These are phyloP conservation scores for Celastrina argiolus DNA, from an alignment of 2,888 invertebrate species.

Conservation along the genomic window DNA sequence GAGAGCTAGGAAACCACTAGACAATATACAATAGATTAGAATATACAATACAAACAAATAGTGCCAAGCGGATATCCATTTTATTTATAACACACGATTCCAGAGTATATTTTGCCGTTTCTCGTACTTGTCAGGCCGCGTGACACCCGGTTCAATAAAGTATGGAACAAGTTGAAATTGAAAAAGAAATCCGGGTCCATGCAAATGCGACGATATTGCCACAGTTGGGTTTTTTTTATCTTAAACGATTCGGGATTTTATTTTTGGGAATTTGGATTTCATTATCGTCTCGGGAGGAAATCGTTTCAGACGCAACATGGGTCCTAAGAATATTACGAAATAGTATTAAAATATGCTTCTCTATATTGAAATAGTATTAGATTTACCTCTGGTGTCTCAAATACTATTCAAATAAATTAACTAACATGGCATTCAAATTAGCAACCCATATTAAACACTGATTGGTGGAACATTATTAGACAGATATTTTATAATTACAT, in stretches of 20 bases:
- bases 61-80: background rate
- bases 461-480: no score
- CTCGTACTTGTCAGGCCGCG: slow-evolving; percentile 44
- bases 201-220: slow-evolving; percentile 60
- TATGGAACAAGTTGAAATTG: slow-evolving; percentile 66
- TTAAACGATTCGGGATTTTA: slow-evolving; percentile 25
- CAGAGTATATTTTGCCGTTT: slow-evolving; percentile 25
- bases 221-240: slow-evolving; percentile 37
- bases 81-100: background rate
- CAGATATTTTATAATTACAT: no score
- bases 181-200: slow-evolving; percentile 61
- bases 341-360: no score
- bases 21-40: no score
- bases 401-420: no score
- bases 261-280: slow-evolving; percentile 12
- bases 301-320: background rate
- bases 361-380: no score
- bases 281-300: background rate
- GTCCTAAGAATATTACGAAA: no score
- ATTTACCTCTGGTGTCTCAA: no score
- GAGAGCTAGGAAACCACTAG: no score
- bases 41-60: no score
- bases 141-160: slow-evolving; percentile 62
- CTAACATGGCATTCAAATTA: no score
- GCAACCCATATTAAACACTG: no score